phyloP scores from a whole-genome alignment of 2,888 invertebrate genomes.

The Himalopsyche anomala region DNA sequence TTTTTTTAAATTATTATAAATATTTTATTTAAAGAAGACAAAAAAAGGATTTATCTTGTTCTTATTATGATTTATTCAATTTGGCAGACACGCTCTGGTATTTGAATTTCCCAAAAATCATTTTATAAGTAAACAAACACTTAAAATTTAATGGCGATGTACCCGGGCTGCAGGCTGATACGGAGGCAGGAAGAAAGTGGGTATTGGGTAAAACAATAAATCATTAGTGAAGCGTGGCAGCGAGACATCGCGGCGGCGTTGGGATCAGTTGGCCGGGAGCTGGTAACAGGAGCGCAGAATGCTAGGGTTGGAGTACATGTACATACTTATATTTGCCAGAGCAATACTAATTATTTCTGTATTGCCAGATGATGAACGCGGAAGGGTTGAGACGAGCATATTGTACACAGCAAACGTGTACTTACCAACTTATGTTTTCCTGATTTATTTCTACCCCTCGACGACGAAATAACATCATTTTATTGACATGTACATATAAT shows the following conservation, averaged over 20 bases:
- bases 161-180: slow-evolving; percentile 52
- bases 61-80: background rate
- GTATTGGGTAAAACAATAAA: slow-evolving; percentile 59
- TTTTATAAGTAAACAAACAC: slow-evolving; percentile 54
- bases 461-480: background rate
- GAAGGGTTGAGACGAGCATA: slow-evolving; percentile 50
- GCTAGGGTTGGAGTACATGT: slow-evolving; percentile 10
- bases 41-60: background rate
- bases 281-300: slow-evolving; percentile 52
- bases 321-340: slow-evolving; percentile 8
- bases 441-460: background rate
- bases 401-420: background rate
- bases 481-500: too few relatives aligned
- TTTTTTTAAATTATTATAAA: too few relatives aligned
- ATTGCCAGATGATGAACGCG: slow-evolving; percentile 63
- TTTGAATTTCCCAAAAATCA: slow-evolving; percentile 12
- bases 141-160: slow-evolving; percentile 58
- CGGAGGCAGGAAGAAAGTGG: slow-evolving; percentile 56
- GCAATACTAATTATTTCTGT: slow-evolving; percentile 65
- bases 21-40: too few relatives aligned
- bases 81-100: background rate
- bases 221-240: slow-evolving; percentile 61
- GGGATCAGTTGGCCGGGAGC: slow-evolving; percentile 60
- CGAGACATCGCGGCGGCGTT: slow-evolving; percentile 52
- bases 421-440: background rate